Evolutionary conservation across 2,113 vertebrate genomes (phyloP).

Genomic region (Hypocryptadius cinnamomeus): DNA sequence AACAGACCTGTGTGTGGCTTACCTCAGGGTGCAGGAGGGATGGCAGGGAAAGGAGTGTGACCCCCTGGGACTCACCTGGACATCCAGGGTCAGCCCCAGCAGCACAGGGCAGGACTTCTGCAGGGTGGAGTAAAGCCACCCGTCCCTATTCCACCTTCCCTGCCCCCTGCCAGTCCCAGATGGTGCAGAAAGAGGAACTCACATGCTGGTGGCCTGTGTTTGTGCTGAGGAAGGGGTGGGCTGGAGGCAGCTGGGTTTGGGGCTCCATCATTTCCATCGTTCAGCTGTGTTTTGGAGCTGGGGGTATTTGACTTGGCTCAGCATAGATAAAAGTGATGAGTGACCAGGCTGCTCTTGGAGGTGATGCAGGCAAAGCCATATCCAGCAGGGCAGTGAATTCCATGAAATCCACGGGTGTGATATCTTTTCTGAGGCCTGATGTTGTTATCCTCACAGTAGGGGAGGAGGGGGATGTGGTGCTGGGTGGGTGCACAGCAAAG

Average conservation of each 20-base stretch:
- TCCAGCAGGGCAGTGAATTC: neutral
- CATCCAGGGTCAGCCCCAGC: neutral
- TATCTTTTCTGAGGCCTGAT: rapidly evolving
- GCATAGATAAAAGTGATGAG: neutral
- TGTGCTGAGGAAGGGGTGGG: neutral
- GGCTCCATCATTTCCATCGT: neutral
- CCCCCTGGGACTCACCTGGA: neutral
- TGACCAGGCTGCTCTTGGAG: neutral
- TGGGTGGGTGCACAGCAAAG: neutral
- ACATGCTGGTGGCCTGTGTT: neutral
- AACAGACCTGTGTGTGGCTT: neutral
- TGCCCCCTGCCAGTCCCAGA: neutral
- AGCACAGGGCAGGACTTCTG: neutral
- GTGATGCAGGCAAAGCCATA: neutral
- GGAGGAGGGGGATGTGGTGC: neutral
- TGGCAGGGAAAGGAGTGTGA: neutral
- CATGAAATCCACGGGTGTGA: neutral
- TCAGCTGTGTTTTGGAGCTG: neutral
- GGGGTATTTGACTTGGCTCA: neutral
- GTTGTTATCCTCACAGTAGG: neutral
- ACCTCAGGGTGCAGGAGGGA: neutral
- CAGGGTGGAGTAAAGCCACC: neutral
- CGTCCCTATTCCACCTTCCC: rapidly evolving
- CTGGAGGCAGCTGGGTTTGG: neutral
- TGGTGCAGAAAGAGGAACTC: neutral